Evolutionary conservation across 2,888 invertebrate species (phyloP), one percentile per base, ranked within the genome.

Genomic region (Synanthedon andrenaeformis): DNA sequence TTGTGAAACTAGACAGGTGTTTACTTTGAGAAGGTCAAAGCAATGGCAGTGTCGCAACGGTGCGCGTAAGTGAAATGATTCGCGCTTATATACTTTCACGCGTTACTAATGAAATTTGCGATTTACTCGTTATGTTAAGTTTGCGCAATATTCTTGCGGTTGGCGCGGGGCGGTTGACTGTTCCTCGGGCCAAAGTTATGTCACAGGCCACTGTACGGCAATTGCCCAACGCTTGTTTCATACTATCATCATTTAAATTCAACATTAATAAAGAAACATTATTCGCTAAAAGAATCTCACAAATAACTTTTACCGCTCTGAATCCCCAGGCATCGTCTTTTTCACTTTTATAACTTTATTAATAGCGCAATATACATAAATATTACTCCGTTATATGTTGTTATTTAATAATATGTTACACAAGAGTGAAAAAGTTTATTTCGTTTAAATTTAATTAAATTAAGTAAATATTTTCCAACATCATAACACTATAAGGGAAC

Each of bases 51-150:
- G 45, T 45, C n/a, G 45, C 45, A 45, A 45, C n/a, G 3, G 3
- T 6, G 45, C n/a, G 45, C n/a, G 45, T 45, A 14, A 45, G 12
- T 45, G 69, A 76, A 81, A 76, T 76, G 74, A 79, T 75, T 79
- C 69, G 75, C 62, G 63, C 23, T 23, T 23, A 77, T 35, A 35
- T 35, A 35, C 82, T 82, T 83, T 84, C 82, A 78, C 81, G 69
- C 72, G 71, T 74, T 76, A 76, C 77, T 82, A 82, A 78, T 80
- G 82, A 82, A 82, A 81, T 82, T 79, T 70, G 72, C 76, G 73
- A 79, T 53, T 52, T 49, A 49, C 45, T 6, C n/a, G 45, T 12
- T 45, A 45, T 45, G 45, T 14, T n/a, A 5, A n/a, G 45, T 45
- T 45, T 45, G 45, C 45, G 13, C 45, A 45, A 45, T 45, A 35